Percentiles rank a stretch among this genome's conserved stretches.
Conservation (phyloP, 1,140 invertebrate genomes). For the Dinoponera quadriceps region DNA sequence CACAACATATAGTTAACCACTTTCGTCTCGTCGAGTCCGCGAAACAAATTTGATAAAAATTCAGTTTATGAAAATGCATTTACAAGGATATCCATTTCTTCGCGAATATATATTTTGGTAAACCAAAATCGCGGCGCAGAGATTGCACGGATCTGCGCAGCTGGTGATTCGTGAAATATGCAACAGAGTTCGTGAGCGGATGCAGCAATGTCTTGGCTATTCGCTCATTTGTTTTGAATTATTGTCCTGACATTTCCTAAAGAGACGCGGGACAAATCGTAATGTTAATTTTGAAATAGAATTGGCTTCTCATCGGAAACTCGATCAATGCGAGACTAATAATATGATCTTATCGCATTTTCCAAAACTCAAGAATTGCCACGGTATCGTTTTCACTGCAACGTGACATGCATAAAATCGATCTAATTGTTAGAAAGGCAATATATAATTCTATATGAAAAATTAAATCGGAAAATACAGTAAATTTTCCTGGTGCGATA, state of each 20-base stretch:
- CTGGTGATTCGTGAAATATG: slow-evolving; percentile 57
- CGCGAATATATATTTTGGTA: slow-evolving; percentile 45
- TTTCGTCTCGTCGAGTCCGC: neutral
- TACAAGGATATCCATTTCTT: slow-evolving; percentile 13
- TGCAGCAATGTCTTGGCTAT: slow-evolving; percentile 50
- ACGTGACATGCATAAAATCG: neutral
- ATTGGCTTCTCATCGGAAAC: slow-evolving; percentile 6
- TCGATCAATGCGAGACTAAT: neutral
- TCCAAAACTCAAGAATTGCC: neutral
- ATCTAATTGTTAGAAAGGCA: neutral
- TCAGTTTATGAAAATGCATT: slow-evolving; percentile 27
- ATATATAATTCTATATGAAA: neutral
- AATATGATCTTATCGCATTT: neutral
- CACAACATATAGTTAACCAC: neutral
- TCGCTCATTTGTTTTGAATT: slow-evolving; percentile 57
- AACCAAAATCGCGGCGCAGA: slow-evolving; percentile 64
- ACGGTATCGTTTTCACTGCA: neutral
- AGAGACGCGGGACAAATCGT: neutral
- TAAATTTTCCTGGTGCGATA: no score
- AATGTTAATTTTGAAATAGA: slow-evolving; percentile 45
- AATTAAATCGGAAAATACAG: neutral
- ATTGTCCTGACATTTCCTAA: slow-evolving; percentile 54
- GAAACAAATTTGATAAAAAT: slow-evolving; percentile 30
- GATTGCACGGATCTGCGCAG: slow-evolving; percentile 35
- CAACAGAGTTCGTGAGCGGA: slow-evolving; percentile 35